Conservation (phyloP, 2,113 vertebrate species). For the Salvelinus sp. region DNA sequence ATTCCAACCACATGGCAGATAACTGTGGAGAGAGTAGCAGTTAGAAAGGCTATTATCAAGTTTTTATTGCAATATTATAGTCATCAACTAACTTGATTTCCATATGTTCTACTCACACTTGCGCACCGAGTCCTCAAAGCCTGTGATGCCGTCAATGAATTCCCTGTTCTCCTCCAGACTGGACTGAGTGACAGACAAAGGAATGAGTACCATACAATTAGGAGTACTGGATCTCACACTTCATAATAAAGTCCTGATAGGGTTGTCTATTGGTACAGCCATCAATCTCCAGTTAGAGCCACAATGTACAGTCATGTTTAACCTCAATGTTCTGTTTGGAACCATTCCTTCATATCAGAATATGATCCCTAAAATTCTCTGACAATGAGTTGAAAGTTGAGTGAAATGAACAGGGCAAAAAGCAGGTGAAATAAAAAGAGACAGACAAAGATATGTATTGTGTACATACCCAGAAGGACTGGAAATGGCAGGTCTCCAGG, state of each 20-base stretch:
- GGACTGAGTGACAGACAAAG: slow-evolving; percentile 65
- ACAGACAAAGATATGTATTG: not conserved
- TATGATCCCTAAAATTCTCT: too few relatives aligned
- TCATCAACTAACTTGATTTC: not conserved
- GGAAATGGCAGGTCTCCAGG: slow-evolving; percentile 91
- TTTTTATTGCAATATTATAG: not conserved
- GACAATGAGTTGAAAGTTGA: too few relatives aligned
- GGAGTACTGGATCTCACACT: not conserved
- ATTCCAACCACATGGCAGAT: slow-evolving; percentile 94
- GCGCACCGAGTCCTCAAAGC: slow-evolving; percentile 90
- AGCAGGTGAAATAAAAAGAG: not conserved
- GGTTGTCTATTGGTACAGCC: not conserved
- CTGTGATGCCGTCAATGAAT: slow-evolving; percentile 85
- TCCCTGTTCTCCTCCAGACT: slow-evolving; percentile 87
- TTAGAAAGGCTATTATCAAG: not conserved
- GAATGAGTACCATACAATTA: not conserved
- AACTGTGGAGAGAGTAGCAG: slow-evolving; percentile 66
- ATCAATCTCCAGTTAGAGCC: not conserved
- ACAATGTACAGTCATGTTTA: too few relatives aligned
- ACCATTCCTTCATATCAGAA: too few relatives aligned
- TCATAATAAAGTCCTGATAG: not conserved
- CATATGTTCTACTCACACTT: slow-evolving; percentile 79
- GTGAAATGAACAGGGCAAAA: not conserved
- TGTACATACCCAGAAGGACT: slow-evolving; percentile 88
- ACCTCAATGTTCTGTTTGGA: too few relatives aligned